Base-by-base conservation (phyloP, 2,113 vertebrate species). In the Taxidea taxus region DNA sequence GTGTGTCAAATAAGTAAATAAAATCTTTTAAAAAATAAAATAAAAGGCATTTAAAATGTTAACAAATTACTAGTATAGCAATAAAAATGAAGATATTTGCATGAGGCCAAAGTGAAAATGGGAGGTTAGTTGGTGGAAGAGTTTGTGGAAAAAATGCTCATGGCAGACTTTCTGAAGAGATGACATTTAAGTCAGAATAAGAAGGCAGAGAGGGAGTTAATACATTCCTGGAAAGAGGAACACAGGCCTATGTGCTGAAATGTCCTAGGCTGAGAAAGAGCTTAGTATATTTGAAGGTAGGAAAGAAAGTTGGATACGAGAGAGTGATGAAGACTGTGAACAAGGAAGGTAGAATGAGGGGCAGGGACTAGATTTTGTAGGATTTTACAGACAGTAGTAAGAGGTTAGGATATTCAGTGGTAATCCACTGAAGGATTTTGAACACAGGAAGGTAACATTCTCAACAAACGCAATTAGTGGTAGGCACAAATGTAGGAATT, bases 381-480 rank as follows among this genome's bases (percentile, higher is more conserved):
- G 18, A 82, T 47, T 7, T n/a, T 15, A 8, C 27, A 84, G 7
- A 0, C 0, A 56, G 7, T 1, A 1, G 23, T 47, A 72, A 58
- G 44, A 29, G 56, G 12, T 77, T n/a, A 34, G 16, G 11, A 31
- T 18, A 12, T 89, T 90, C 39, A 29, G 0, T 60, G 18, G 23
- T 39, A 31, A 54, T 62, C 2, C 23, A 44, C 25, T 89, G 11
- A 72, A 39, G 3, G 2, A 1, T 88, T 92, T 75, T 58, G 37
- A 85, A 39, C 9, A 85, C 16, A 88, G n/a, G 10, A 92, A 78
- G 14, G 34, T 62, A 66, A 54, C 10, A 77, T 8, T 96, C 9
- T 94, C 23, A 85, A 47, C n/a, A 78, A 87, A 81, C 82, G 58
- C 20, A 95, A 11, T 72, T 78, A 87, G 23, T 37, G 3, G 6